A percentile compares a stretch with the other conserved stretches of the same genome.
phyloP scores from a whole-genome alignment of 23 tunicate genomes.

The Aplidium turbinatum region DNA sequence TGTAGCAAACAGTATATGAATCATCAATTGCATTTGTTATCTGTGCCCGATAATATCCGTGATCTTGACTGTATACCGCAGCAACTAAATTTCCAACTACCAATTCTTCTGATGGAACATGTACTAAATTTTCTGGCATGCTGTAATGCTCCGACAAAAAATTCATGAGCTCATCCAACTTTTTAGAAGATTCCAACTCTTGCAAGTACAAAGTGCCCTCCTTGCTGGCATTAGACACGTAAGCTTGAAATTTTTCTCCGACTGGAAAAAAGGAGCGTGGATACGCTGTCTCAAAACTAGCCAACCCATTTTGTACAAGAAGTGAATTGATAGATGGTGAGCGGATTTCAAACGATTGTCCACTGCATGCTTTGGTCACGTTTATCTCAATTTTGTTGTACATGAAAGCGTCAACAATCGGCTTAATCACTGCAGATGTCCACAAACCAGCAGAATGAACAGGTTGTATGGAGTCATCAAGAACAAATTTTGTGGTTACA shows the following conservation, averaged over 20 bases:
- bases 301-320: constrained; percentile 32
- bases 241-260: constrained; percentile 16
- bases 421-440: constrained; percentile 42
- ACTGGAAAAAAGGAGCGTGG: constrained; percentile 21
- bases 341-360: neutral
- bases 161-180: constrained; percentile 28
- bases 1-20: constrained; percentile 13
- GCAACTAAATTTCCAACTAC: constrained; percentile 37
- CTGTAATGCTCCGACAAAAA: constrained; percentile 4
- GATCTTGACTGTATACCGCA: constrained; percentile 41
- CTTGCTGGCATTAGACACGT: constrained; percentile 5
- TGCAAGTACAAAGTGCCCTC: constrained; percentile 28
- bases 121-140: neutral
- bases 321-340: constrained; percentile 8
- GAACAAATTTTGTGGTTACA: constrained; percentile 17
- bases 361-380: neutral
- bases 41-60: constrained; percentile 56
- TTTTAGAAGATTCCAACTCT: constrained; percentile 24
- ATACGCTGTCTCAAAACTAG: neutral
- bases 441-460: constrained; percentile 47
- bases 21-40: constrained; percentile 21
- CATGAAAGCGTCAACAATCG: constrained; percentile 11
- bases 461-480: constrained; percentile 27
- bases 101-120: neutral
- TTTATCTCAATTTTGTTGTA: constrained; percentile 47